A percentile compares a stretch with the other conserved stretches of the same genome.
These are phyloP conservation scores for Temnothorax unifasciatus DNA, from an alignment of 2,888 invertebrate genomes.

Conservation along the genomic window DNA sequence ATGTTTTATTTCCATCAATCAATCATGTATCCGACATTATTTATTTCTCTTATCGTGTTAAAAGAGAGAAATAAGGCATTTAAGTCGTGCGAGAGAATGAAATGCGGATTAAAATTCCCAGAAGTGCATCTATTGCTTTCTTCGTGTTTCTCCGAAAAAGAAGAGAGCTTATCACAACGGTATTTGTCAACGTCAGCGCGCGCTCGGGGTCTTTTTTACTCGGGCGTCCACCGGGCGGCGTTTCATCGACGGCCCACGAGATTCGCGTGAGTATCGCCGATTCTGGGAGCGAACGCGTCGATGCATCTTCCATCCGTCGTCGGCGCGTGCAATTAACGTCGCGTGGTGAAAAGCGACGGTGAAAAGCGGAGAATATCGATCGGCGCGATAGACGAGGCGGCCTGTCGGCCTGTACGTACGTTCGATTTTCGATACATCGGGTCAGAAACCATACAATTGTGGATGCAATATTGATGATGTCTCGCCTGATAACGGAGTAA, in stretches of 20 bases:
- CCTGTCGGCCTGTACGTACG: background rate
- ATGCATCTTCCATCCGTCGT: slow-evolving; percentile 1
- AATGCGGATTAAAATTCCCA: background rate
- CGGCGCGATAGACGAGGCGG: slow-evolving; percentile 5
- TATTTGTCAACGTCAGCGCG: slow-evolving; percentile 33
- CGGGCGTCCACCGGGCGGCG: background rate
- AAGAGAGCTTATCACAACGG: slow-evolving; percentile 18
- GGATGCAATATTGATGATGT: slow-evolving; percentile 49
- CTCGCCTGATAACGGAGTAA: slow-evolving; percentile 47
- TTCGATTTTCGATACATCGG: slow-evolving; percentile 53
- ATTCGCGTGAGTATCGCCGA: background rate
- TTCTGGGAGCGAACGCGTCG: slow-evolving; percentile 6
- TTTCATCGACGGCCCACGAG: background rate
- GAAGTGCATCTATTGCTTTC: background rate
- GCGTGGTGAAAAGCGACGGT: slow-evolving; percentile 28
- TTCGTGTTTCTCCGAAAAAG: background rate
- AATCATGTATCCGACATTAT: background rate
- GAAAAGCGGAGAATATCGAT: slow-evolving; percentile 32
- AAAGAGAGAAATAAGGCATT: background rate
- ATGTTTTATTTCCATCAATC: background rate
- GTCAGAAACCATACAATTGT: slow-evolving; percentile 45
- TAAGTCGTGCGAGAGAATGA: background rate
- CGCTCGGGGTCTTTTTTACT: background rate
- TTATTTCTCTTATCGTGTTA: background rate
- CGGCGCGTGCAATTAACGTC: slow-evolving; percentile 30